Percentiles rank a stretch among this genome's conserved stretches.
Evolutionary conservation across 2,797 vertebrate genomes (phyloP).

Genomic region (Steatocranus sp.): DNA sequence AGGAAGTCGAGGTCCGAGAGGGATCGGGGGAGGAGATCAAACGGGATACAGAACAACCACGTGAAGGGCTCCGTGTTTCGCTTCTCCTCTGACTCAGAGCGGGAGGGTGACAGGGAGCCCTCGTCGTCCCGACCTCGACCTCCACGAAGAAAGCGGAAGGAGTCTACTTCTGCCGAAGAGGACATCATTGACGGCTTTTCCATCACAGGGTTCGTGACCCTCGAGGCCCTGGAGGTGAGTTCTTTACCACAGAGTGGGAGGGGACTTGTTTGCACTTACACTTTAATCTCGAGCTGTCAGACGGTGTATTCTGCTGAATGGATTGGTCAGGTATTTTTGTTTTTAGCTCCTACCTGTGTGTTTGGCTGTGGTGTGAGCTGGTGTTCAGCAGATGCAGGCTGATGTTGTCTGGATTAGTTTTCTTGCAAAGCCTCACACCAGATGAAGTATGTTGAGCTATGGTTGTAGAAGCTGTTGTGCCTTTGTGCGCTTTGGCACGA

Average conservation of each 20-base stretch:
- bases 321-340: neutral
- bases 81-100: constrained; percentile 87
- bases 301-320: neutral
- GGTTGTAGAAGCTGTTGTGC: constrained; percentile 28
- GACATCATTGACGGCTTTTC: constrained; percentile 97
- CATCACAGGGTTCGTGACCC: constrained; percentile 88
- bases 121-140: constrained; percentile 85
- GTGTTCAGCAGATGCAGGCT: constrained; percentile 58
- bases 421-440: constrained; percentile 29
- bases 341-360: constrained; percentile 31
- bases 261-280: neutral
- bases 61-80: constrained; percentile 69
- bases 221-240: constrained; percentile 93
- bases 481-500: constrained; percentile 33
- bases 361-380: constrained; percentile 47
- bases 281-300: neutral
- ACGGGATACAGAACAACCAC: constrained; percentile 72
- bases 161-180: constrained; percentile 91
- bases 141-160: constrained; percentile 88
- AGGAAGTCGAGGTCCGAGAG: constrained; percentile 89
- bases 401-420: constrained; percentile 50
- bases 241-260: neutral
- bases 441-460: constrained; percentile 33
- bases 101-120: constrained; percentile 83
- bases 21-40: constrained; percentile 81